These are phyloP conservation scores for Oreocharis arfaki DNA, from an alignment of 2,113 vertebrate genomes.

Conservation along the genomic window DNA sequence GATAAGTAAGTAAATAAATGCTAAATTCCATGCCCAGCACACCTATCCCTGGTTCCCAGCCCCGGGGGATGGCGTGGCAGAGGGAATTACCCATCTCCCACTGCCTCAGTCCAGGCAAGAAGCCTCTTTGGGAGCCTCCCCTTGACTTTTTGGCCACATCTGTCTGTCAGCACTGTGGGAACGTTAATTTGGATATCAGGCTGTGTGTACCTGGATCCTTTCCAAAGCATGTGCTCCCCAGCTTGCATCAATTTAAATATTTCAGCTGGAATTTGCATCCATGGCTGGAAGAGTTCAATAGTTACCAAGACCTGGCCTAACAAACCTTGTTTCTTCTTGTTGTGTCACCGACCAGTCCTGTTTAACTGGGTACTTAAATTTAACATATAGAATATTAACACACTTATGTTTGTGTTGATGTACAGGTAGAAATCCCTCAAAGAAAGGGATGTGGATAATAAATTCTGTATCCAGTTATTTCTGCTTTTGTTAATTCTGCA, in stretches of 20 bases:
- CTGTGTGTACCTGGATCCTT: constrained; percentile 2
- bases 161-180: constrained; percentile 53
- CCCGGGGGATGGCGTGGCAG: background rate
- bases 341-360: background rate
- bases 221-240: constrained; percentile 44
- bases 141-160: constrained; percentile 32
- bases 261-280: constrained; percentile 18
- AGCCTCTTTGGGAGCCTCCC: constrained; percentile 18
- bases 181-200: constrained; percentile 23
- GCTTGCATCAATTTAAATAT: constrained; percentile 40
- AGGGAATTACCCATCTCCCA: background rate
- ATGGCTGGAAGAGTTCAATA: background rate
- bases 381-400: rapidly evolving
- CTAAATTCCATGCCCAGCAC: background rate
- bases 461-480: background rate
- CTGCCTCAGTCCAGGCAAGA: background rate
- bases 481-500: background rate
- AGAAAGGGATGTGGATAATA: background rate
- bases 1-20: background rate
- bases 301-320: background rate
- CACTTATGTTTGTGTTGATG: background rate
- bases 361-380: background rate
- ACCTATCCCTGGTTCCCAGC: background rate
- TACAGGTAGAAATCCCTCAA: background rate
- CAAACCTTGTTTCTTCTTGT: background rate